Evolutionary conservation across 2,888 invertebrate genomes (phyloP).

Genomic region (Stratiomys singularior): DNA sequence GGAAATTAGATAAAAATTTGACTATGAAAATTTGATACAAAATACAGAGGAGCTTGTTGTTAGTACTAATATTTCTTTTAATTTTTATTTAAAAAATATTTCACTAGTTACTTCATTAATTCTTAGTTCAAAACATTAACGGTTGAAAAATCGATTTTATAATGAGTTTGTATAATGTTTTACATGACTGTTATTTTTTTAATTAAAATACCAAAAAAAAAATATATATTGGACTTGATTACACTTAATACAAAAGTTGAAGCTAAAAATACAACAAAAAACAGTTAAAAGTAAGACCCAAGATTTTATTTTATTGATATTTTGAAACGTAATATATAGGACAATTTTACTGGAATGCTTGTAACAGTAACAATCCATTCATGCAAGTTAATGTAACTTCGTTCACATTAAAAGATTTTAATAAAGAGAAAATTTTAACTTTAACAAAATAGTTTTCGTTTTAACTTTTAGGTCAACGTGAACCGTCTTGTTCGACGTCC

Average conservation of each 20-base stretch:
- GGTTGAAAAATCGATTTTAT: neutral
- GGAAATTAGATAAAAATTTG: neutral
- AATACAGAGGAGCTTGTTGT: neutral
- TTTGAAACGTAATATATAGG: constrained; percentile 19
- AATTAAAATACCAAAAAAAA: constrained; percentile 38
- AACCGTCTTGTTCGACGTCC: no score
- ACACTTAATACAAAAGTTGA: constrained; percentile 17
- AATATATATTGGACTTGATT: constrained; percentile 4
- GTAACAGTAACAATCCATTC: constrained; percentile 21
- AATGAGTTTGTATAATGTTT: neutral
- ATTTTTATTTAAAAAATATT: neutral
- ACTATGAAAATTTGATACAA: neutral
- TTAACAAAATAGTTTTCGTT: no score
- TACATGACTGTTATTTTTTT: constrained; percentile 18
- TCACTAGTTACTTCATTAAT: neutral
- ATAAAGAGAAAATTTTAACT: neutral
- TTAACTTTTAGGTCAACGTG: no score
- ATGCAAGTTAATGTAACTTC: no score
- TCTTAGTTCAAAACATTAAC: no score
- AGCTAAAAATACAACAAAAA: constrained; percentile 5
- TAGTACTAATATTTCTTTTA: neutral
- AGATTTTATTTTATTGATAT: constrained; percentile 26
- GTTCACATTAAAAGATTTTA: neutral
- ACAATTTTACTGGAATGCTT: constrained; percentile 4
- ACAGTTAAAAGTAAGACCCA: constrained; percentile 54